Conservation (phyloP, 23 tunicate genomes). For the Trididemnum clinides region DNA sequence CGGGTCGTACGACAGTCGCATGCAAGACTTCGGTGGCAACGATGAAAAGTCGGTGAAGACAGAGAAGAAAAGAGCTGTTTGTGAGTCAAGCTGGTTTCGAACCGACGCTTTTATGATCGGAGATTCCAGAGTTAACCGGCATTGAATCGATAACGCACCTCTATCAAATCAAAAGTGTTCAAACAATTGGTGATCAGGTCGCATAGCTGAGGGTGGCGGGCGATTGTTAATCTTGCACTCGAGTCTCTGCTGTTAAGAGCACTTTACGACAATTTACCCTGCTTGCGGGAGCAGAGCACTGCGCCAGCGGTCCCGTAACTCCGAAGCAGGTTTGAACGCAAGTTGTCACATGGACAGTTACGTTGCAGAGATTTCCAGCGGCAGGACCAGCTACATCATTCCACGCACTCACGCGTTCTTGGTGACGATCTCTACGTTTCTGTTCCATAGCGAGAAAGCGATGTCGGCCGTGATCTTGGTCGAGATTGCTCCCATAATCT, state of each 20-base stretch:
- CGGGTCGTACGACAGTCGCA: conserved; percentile 81
- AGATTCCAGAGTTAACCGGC: conserved; percentile 85
- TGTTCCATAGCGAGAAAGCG: conserved; percentile 83
- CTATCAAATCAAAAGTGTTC: too few relatives aligned
- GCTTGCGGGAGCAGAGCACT: too few relatives aligned
- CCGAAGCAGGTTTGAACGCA: too few relatives aligned
- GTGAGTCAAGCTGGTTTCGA: conserved; percentile 73
- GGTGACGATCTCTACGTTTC: conserved; percentile 89
- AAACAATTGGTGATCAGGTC: too few relatives aligned
- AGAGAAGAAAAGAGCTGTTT: conserved; percentile 71
- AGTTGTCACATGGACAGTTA: too few relatives aligned
- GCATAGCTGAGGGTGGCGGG: too few relatives aligned
- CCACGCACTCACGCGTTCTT: conserved; percentile 71
- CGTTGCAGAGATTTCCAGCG: too few relatives aligned
- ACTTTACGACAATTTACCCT: too few relatives aligned
- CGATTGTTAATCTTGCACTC: too few relatives aligned
- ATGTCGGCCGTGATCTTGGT: conserved; percentile 90
- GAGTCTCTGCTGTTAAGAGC: too few relatives aligned
- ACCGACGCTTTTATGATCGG: conserved; percentile 94
- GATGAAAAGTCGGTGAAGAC: conserved; percentile 93
- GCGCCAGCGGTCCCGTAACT: too few relatives aligned
- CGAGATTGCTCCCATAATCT: conserved; percentile 90
- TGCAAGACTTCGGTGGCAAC: conserved; percentile 92
- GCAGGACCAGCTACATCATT: too few relatives aligned
- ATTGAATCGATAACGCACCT: conserved; percentile 88